Evolutionary conservation across 2,888 invertebrate genomes (phyloP).

Genomic region (Tanytarsus gracilentus): DNA sequence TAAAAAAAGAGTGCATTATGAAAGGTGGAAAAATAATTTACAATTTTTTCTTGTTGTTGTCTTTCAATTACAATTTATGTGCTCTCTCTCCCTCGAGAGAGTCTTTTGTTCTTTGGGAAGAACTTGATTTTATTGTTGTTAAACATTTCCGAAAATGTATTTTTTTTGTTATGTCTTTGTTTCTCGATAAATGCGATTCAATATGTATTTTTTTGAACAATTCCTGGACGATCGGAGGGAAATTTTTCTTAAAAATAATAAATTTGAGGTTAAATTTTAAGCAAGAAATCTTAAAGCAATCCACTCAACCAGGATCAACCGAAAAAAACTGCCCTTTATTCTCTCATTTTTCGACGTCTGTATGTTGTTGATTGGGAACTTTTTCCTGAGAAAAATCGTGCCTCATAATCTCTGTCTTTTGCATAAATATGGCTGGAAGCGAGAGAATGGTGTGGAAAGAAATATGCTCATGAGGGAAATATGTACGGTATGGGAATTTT

Average conservation of each 20-base stretch:
- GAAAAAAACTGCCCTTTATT: neutral
- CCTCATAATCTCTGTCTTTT: slow-evolving; percentile 11
- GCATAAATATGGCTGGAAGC: slow-evolving; percentile 12
- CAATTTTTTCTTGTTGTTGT: slow-evolving; percentile 4
- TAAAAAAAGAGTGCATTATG: slow-evolving; percentile 11
- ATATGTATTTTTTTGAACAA: too few species aligned
- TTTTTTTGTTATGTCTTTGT: neutral
- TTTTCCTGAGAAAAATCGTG: slow-evolving; percentile 27
- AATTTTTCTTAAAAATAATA: too few species aligned
- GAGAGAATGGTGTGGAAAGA: neutral
- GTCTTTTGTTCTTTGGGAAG: neutral
- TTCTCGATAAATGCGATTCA: too few species aligned
- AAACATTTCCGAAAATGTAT: slow-evolving; percentile 20
- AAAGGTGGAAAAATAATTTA: slow-evolving; percentile 24
- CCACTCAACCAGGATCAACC: too few species aligned
- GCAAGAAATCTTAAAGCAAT: too few species aligned
- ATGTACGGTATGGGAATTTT: slow-evolving; percentile 22
- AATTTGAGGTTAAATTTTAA: too few species aligned
- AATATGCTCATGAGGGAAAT: neutral
- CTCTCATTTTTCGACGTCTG: neutral
- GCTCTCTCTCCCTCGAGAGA: neutral
- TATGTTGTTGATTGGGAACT: slow-evolving; percentile 9
- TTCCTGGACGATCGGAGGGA: too few species aligned
- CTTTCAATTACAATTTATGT: slow-evolving; percentile 12
- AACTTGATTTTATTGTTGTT: slow-evolving; percentile 7